A percentile compares a stretch with the other conserved stretches of the same genome.
Conservation (phyloP, 2,113 vertebrate genomes). For the Chaetodon auriga region DNA sequence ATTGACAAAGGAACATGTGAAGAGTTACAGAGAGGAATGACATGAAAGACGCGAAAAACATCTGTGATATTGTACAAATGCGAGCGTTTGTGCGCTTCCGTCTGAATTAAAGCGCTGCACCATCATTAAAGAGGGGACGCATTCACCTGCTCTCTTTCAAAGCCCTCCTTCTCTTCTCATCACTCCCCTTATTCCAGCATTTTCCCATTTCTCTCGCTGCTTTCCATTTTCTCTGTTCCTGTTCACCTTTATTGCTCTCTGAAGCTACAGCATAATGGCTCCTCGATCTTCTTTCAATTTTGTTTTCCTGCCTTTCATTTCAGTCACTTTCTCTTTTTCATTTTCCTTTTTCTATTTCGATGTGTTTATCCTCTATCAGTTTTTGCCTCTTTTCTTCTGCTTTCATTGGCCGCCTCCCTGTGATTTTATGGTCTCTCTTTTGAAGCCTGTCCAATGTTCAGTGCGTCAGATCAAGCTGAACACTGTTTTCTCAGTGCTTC, state of each 20-base stretch:
- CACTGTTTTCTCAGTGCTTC: not conserved
- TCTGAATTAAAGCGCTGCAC: slow-evolving; percentile 25
- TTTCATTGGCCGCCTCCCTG: slow-evolving; percentile 8
- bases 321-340: not conserved
- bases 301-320: slow-evolving; percentile 42
- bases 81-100: not conserved
- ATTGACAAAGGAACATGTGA: not conserved
- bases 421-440: slow-evolving; percentile 1
- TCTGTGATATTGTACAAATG: not conserved
- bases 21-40: not conserved
- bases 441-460: not conserved
- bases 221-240: slow-evolving; percentile 41
- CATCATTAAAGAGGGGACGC: slow-evolving; percentile 34
- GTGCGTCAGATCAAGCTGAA: not conserved
- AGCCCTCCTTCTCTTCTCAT: slow-evolving; percentile 5
- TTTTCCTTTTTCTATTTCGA: slow-evolving; percentile 2
- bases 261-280: slow-evolving; percentile 42
- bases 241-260: slow-evolving; percentile 41
- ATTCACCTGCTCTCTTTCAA: slow-evolving; percentile 57
- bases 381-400: slow-evolving; percentile 18
- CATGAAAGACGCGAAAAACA: slow-evolving; percentile 7
- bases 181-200: slow-evolving; percentile 20
- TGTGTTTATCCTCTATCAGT: slow-evolving; percentile 7
- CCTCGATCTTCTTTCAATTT: slow-evolving; percentile 31
- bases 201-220: slow-evolving; percentile 9